Evolutionary conservation across 2,888 invertebrate species (phyloP).

Genomic region (Chymomyza procnemis): DNA sequence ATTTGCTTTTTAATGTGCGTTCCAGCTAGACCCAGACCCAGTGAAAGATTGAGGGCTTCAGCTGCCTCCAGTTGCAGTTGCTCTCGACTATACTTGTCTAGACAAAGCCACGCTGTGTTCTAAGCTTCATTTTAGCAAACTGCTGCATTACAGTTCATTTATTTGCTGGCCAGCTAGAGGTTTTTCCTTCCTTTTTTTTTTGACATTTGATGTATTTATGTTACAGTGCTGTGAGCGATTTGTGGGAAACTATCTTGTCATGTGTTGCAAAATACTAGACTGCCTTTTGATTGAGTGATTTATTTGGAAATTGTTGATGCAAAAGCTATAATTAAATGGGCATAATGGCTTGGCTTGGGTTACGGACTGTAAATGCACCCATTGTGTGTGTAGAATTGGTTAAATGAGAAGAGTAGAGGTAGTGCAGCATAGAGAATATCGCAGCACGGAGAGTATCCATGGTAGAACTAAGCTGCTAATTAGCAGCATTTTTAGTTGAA

Average conservation of each 20-base stretch:
- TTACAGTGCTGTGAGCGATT: constrained; percentile 63
- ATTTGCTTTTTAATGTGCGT: constrained; percentile 66
- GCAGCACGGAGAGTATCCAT: no score
- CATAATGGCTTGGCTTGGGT: constrained; percentile 64
- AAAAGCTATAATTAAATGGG: constrained; percentile 70
- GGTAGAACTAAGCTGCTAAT: no score
- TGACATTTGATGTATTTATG: constrained; percentile 74
- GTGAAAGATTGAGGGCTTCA: constrained; percentile 3
- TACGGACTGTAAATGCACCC: background rate
- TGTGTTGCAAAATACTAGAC: constrained; percentile 48
- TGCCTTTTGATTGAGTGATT: constrained; percentile 71
- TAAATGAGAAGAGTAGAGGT: no score
- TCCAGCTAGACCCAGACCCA: constrained; percentile 55
- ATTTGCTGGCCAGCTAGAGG: background rate
- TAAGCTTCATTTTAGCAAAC: constrained; percentile 36
- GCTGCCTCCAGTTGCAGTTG: background rate
- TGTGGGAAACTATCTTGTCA: constrained; percentile 71
- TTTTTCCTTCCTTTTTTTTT: constrained; percentile 38
- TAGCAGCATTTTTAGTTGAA: no score
- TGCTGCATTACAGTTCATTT: constrained; percentile 53
- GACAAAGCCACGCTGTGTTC: constrained; percentile 12
- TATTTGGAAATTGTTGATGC: constrained; percentile 69
- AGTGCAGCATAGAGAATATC: no score
- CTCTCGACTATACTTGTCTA: constrained; percentile 11
- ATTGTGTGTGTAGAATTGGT: background rate